Conservation (phyloP, 2,888 invertebrate genomes). For the Subacronicta megacephala region DNA sequence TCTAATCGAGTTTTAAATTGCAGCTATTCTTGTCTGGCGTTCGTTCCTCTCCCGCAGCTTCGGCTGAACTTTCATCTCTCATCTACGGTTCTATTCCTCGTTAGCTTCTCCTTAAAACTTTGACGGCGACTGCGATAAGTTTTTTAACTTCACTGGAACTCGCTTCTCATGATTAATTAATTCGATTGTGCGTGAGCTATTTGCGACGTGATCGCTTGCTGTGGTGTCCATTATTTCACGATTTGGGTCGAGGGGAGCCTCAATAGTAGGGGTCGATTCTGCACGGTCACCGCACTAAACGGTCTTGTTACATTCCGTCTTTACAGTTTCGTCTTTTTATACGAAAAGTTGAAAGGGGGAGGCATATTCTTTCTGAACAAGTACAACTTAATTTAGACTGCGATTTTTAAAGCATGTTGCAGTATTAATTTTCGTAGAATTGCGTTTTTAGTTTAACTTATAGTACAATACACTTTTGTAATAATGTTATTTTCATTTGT, state of each 20-base stretch:
- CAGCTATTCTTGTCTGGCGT: slow-evolving; percentile 87
- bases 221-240: slow-evolving; percentile 82
- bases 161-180: slow-evolving; percentile 88
- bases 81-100: slow-evolving; percentile 82
- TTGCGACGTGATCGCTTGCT: slow-evolving; percentile 78
- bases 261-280: slow-evolving; percentile 74
- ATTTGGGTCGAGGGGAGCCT: slow-evolving; percentile 79
- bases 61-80: slow-evolving; percentile 83
- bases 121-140: slow-evolving; percentile 77
- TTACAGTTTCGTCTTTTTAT: slow-evolving; percentile 72
- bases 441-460: slow-evolving; percentile 2
- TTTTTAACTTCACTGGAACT: slow-evolving; percentile 84
- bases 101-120: slow-evolving; percentile 88
- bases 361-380: slow-evolving; percentile 65
- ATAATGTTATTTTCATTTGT: not conserved
- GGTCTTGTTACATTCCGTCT: slow-evolving; percentile 77
- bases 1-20: slow-evolving; percentile 90
- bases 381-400: slow-evolving; percentile 73
- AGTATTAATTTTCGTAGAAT: slow-evolving; percentile 9
- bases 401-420: slow-evolving; percentile 51
- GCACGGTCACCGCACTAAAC: slow-evolving; percentile 83
- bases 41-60: slow-evolving; percentile 63
- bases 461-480: not conserved
- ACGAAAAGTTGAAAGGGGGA: slow-evolving; percentile 69
- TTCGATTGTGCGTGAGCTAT: slow-evolving; percentile 86